phyloP scores from a whole-genome alignment of 1,140 invertebrate species.

The Listronotus oregonensis region DNA sequence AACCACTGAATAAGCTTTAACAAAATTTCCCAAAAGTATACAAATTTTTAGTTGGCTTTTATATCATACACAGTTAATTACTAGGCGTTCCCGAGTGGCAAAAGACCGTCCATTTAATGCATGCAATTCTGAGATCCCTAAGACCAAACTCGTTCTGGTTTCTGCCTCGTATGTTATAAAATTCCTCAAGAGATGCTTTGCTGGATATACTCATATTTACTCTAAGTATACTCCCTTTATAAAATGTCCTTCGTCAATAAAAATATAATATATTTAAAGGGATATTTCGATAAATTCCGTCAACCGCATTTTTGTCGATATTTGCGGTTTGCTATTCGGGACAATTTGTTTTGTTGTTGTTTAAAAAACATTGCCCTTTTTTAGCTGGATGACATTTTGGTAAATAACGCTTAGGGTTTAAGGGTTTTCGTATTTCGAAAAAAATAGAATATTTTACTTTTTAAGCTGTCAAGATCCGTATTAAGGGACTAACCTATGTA shows the following conservation, averaged over 20 bases:
- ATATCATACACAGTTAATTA: slow-evolving; percentile 7
- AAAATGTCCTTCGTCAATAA: slow-evolving; percentile 9
- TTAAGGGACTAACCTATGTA: too few species aligned
- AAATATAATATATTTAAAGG: slow-evolving; percentile 7
- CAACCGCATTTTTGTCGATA: slow-evolving; percentile 20
- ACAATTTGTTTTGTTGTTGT: not conserved
- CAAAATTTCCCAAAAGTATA: not conserved
- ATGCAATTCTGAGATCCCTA: slow-evolving; percentile 26
- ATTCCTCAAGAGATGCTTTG: slow-evolving; percentile 28
- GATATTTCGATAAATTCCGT: slow-evolving; percentile 18
- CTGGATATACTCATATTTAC: slow-evolving; percentile 26
- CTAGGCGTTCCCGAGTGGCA: slow-evolving; percentile 12
- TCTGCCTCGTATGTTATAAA: slow-evolving; percentile 23
- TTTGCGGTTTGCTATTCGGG: slow-evolving; percentile 10
- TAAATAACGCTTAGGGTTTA: too few species aligned
- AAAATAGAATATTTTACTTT: too few species aligned
- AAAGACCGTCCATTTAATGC: slow-evolving; percentile 22
- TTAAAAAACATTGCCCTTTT: too few species aligned
- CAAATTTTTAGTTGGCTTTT: slow-evolving; percentile 10
- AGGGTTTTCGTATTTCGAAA: too few species aligned
- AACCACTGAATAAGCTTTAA: too few species aligned
- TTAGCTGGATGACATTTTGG: too few species aligned
- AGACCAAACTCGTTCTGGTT: slow-evolving; percentile 27
- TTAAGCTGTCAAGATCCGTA: too few species aligned
- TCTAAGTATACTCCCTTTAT: slow-evolving; percentile 19